Percentiles rank a stretch among this genome's conserved stretches.
These are phyloP conservation scores for Eulemur coronatus DNA, from an alignment of 2,797 vertebrate species.

Conservation along the genomic window DNA sequence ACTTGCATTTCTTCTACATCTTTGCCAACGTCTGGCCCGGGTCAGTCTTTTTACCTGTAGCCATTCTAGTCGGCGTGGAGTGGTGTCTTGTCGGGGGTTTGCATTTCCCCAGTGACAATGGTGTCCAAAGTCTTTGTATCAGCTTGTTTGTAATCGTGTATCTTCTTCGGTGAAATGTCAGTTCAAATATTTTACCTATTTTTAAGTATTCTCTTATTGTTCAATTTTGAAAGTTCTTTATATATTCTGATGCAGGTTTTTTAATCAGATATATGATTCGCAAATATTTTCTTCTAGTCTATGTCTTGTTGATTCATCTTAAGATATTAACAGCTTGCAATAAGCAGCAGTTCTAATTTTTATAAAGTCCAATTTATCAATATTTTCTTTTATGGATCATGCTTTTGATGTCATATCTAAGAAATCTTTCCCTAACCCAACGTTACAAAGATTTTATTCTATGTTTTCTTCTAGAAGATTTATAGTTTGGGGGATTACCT, in stretches of 20 bases:
- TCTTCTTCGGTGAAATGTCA: not conserved
- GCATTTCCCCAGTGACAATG: not conserved
- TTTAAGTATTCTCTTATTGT: not conserved
- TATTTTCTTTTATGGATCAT: not conserved
- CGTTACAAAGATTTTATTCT: not conserved
- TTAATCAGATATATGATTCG: not conserved
- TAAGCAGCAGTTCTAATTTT: not conserved
- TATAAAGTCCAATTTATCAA: not conserved
- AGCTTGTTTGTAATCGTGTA: not conserved
- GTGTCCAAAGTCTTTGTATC: not conserved
- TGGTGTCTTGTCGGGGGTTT: not conserved
- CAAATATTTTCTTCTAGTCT: not conserved
- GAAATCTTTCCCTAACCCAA: not conserved
- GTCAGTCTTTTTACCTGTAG: not conserved
- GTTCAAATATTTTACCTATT: not conserved
- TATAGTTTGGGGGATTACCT: not conserved
- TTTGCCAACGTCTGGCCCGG: fast-evolving
- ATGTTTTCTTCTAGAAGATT: not conserved
- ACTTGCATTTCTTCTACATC: not conserved
- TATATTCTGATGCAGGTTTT: no score
- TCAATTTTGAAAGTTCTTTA: not conserved
- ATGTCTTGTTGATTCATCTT: not conserved
- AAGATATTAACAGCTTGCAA: not conserved
- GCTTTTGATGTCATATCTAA: not conserved
- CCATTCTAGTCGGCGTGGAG: not conserved